Evolutionary conservation across 2,797 vertebrate species (phyloP).

Genomic region (Hippocampus kuda): DNA sequence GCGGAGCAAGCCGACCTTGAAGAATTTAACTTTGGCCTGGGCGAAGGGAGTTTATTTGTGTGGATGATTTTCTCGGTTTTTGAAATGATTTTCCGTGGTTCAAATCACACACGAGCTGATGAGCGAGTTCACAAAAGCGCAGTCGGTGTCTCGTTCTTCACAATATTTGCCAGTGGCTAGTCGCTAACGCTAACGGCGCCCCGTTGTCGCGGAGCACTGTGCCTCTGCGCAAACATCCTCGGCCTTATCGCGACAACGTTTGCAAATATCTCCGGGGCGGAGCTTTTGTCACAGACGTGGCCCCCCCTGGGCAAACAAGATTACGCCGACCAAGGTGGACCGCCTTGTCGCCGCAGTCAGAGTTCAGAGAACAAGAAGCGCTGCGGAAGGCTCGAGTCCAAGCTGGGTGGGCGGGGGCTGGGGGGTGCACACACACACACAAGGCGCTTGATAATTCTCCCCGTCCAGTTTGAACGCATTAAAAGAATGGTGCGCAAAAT

Average conservation of each 20-base stretch:
- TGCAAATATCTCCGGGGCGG: not conserved
- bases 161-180: constrained; percentile 21
- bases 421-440: too few species aligned
- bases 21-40: constrained; percentile 41
- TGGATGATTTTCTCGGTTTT: not conserved
- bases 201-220: not conserved
- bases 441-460: too few species aligned
- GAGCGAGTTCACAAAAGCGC: not conserved
- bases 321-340: constrained; percentile 52
- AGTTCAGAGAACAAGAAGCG: not conserved
- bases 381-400: too few species aligned
- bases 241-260: not conserved
- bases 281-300: constrained; percentile 18
- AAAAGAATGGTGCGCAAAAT: not conserved
- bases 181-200: constrained; percentile 22
- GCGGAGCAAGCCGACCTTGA: constrained; percentile 56
- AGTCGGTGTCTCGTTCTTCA: too few species aligned
- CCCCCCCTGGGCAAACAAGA: constrained; percentile 54
- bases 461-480: not conserved
- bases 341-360: constrained; percentile 42
- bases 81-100: not conserved
- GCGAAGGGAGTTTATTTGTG: not conserved
- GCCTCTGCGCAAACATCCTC: not conserved
- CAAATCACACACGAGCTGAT: not conserved
- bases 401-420: too few species aligned